These are phyloP conservation scores for Eupithecia pulchellata DNA, from an alignment of 2,888 invertebrate genomes.

Conservation along the genomic window DNA sequence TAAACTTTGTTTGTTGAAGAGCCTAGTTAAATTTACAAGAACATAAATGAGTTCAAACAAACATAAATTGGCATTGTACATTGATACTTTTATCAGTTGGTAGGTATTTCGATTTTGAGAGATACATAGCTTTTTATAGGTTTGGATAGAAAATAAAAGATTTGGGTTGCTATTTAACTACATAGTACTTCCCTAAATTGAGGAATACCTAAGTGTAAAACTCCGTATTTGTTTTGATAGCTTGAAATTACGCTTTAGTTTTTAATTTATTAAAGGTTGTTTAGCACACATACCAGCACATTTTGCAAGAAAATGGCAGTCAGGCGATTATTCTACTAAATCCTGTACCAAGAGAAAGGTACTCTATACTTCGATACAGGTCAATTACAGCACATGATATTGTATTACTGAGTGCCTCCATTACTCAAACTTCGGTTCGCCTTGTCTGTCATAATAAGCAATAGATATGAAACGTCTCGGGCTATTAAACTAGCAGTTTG, in stretches of 20 bases:
- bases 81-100: no score
- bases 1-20: neutral
- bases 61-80: neutral
- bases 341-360: conserved; percentile 54
- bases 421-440: conserved; percentile 58
- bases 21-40: neutral
- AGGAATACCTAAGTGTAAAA: neutral
- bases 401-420: conserved; percentile 52
- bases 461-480: conserved; percentile 20
- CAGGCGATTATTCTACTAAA: conserved; percentile 54
- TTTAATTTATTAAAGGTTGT: neutral
- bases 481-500: conserved; percentile 1
- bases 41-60: no score
- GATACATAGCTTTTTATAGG: no score
- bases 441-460: conserved; percentile 53
- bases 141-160: no score
- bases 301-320: conserved; percentile 52
- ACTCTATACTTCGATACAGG: conserved; percentile 41
- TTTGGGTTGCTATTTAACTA: no score
- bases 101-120: no score
- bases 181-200: no score
- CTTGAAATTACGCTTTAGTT: neutral
- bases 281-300: conserved; percentile 1
- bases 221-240: neutral
- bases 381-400: conserved; percentile 55